Evolutionary conservation across 1,140 invertebrate species (phyloP).

Genomic region (Nebria ingens): DNA sequence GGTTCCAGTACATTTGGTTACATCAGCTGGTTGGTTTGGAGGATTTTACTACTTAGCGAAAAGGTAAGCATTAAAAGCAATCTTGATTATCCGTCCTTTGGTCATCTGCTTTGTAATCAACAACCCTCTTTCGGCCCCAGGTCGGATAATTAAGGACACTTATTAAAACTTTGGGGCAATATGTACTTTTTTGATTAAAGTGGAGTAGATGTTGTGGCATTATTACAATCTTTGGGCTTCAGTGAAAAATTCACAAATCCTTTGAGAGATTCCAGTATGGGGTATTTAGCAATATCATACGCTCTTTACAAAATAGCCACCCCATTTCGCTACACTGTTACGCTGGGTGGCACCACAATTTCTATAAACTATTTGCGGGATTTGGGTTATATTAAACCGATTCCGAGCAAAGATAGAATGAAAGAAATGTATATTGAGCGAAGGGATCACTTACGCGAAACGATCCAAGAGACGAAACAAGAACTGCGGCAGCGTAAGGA

Average conservation of each 20-base stretch:
- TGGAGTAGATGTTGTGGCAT: conserved; percentile 73
- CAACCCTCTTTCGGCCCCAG: no score
- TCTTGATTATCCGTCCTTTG: background rate
- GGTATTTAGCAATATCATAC: conserved; percentile 80
- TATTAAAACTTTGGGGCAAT: no score
- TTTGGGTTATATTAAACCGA: conserved; percentile 57
- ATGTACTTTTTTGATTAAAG: no score
- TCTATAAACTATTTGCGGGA: conserved; percentile 56
- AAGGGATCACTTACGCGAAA: conserved; percentile 41
- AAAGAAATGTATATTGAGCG: conserved; percentile 49
- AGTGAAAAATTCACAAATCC: conserved; percentile 66
- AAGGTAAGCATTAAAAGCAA: conserved; percentile 47
- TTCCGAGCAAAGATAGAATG: conserved; percentile 46
- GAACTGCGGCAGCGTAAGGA: conserved; percentile 33
- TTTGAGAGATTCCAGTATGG: conserved; percentile 64
- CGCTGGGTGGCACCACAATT: conserved; percentile 64
- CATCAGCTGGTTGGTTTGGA: conserved; percentile 75
- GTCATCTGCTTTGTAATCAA: background rate
- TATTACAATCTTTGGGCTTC: conserved; percentile 63
- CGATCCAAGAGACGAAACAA: conserved; percentile 34
- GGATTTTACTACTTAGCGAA: conserved; percentile 77
- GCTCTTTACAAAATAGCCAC: conserved; percentile 86
- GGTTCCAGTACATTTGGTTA: conserved; percentile 78
- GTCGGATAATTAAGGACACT: no score
- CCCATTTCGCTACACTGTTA: conserved; percentile 81